phyloP scores from a whole-genome alignment of 2,113 vertebrate species.

The Ctenomys sociabilis region DNA sequence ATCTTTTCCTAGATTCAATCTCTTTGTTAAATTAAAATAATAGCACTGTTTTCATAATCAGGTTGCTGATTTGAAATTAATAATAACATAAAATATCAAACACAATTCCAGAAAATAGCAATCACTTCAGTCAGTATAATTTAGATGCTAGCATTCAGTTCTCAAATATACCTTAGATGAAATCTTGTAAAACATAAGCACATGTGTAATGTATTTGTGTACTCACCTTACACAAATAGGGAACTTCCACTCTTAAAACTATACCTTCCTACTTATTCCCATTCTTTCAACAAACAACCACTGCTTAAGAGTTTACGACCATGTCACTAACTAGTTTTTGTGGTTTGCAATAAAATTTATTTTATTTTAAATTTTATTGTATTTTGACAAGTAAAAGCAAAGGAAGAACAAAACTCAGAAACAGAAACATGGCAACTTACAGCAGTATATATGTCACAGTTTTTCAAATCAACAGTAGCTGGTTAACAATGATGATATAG shows the following conservation, averaged over 20 bases:
- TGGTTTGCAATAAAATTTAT: background rate
- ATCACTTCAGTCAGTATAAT: background rate
- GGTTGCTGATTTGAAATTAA: constrained; percentile 2
- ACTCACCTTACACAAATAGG: background rate
- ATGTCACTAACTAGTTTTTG: background rate
- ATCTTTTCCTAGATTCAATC: background rate
- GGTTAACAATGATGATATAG: too few relatives aligned
- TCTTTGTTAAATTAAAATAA: background rate
- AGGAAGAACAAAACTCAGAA: too few relatives aligned
- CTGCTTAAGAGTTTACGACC: background rate
- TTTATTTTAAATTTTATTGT: too few relatives aligned
- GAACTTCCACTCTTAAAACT: background rate
- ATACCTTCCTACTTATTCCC: background rate
- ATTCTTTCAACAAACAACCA: background rate
- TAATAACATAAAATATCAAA: constrained; percentile 5
- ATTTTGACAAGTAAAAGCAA: too few relatives aligned
- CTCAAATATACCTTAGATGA: background rate
- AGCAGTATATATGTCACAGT: too few relatives aligned
- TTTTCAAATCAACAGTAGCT: too few relatives aligned
- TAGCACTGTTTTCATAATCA: constrained; percentile 6
- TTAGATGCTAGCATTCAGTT: constrained; percentile 7
- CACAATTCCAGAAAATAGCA: background rate
- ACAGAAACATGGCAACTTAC: too few relatives aligned
- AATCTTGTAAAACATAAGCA: background rate
- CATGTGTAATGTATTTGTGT: background rate